Evolutionary conservation across 2,797 vertebrate species (phyloP).

Genomic region (Agapornis canus): DNA sequence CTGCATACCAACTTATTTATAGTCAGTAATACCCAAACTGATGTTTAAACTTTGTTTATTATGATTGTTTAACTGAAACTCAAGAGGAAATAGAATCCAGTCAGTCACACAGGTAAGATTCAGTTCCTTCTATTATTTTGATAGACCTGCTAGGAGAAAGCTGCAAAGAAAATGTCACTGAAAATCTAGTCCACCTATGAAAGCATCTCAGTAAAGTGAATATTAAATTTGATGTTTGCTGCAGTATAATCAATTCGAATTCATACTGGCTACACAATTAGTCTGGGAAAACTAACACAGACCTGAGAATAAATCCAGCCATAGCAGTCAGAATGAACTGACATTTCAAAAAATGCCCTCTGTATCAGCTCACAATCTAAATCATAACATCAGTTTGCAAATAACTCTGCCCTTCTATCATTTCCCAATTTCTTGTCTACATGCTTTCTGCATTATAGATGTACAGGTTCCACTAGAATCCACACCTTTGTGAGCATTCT

Average conservation of each 20-base stretch:
- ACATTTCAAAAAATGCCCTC: not conserved
- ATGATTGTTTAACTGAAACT: not conserved
- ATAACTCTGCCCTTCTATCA: not conserved
- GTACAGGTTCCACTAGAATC: not conserved
- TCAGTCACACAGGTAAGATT: not conserved
- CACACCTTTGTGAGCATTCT: not conserved
- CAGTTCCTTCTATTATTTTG: not conserved
- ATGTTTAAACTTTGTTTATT: not conserved
- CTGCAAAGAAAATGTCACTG: not conserved
- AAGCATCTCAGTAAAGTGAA: not conserved
- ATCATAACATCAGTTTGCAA: not conserved
- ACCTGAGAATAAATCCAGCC: not conserved
- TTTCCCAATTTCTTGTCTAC: not conserved
- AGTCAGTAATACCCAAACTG: not conserved
- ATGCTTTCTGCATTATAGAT: not conserved
- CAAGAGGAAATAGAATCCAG: not conserved
- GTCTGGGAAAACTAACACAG: not conserved
- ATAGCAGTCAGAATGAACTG: not conserved
- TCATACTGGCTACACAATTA: not conserved
- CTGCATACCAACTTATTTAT: not conserved
- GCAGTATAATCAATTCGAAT: not conserved
- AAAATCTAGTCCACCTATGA: not conserved
- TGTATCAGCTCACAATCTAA: not conserved
- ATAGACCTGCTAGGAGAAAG: not conserved
- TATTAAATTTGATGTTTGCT: not conserved